Base-by-base conservation (phyloP, 2,888 invertebrate genomes). In the Eurytoma californica region DNA sequence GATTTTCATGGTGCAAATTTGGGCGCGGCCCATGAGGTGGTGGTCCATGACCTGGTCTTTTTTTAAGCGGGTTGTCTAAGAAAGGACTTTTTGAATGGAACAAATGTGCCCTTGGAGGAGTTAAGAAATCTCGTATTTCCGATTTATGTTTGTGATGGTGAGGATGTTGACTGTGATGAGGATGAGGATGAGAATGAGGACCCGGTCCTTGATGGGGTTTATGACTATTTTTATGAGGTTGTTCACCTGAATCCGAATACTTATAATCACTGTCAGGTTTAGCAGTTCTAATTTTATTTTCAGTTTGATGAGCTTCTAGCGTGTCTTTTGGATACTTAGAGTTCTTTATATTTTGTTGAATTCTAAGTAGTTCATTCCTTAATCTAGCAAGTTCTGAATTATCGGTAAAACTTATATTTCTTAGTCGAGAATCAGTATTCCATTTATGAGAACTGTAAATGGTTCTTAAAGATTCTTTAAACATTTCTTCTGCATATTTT, bases 401-500 rank as follows among this genome's bases (percentile, higher is more conserved):
- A 16, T 89, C 88, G 0, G 84, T 70, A 0, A 84, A 69, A 20
- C 84, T 88, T 9, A 85, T 83, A 66, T 85, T 85, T n/a, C 73
- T 76, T 0, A 83, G 84, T 0, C 82, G 86, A 0, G 85, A 79
- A 61, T 90, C 90, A 61, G 86, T 88, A 80, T 90, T 90, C 90
- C 90, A 90, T 65, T 89, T 89, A n/a, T 90, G 90, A 0, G 89
- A 86, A 65, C 87, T 89, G 74, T 90, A 90, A 24, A 90, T 90
- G 0, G 90, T 90, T 80, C 86, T 88, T 66, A 90, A 66, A 0
- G 90, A 90, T 77, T 90, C 90, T 53, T 87, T 89, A 75, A 90
- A 86, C 89, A 90, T 90, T 66, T 90, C 89, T 70, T 90, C 88
- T 0, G 90, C 90, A 77, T 89, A 90, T 7, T 86, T 88, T 39